These are phyloP conservation scores for Elanoides forficatus DNA, from an alignment of 2,113 vertebrate genomes.

Conservation along the genomic window DNA sequence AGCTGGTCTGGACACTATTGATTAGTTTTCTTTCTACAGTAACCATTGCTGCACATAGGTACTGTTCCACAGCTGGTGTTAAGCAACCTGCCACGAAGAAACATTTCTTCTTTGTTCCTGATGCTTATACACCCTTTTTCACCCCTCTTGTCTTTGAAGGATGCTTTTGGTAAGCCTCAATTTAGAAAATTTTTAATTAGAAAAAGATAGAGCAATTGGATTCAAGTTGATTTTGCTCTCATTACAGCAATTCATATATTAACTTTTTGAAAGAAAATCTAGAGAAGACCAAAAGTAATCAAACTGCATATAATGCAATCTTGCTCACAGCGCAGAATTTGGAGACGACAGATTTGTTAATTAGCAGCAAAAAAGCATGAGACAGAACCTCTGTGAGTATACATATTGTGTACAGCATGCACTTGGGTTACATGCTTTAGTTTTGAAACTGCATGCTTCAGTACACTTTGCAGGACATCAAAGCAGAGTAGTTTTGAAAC, in stretches of 20 bases:
- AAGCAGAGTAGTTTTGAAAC: constrained; percentile 19
- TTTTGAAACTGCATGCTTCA: constrained; percentile 65
- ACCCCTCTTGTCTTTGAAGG: not conserved
- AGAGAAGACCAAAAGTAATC: not conserved
- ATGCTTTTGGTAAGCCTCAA: not conserved
- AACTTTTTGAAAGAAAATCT: not conserved
- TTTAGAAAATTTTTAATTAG: not conserved
- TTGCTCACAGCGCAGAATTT: not conserved
- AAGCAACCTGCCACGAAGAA: not conserved
- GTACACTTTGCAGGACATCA: constrained; percentile 51
- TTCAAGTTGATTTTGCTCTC: not conserved
- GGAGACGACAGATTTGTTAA: constrained; percentile 6
- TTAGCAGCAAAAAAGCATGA: not conserved
- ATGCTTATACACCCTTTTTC: not conserved
- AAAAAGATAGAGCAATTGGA: not conserved
- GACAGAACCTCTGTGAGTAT: not conserved
- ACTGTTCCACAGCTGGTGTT: not conserved
- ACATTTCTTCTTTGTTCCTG: not conserved
- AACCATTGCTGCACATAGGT: not conserved
- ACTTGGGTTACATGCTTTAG: constrained; percentile 53
- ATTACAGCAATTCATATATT: not conserved
- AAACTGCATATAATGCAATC: not conserved
- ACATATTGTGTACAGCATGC: constrained; percentile 54
- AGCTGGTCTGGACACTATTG: not conserved
- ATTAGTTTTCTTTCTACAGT: not conserved